These are phyloP conservation scores for Eriocheir sinensis DNA, from an alignment of 1,140 invertebrate genomes.

Conservation along the genomic window DNA sequence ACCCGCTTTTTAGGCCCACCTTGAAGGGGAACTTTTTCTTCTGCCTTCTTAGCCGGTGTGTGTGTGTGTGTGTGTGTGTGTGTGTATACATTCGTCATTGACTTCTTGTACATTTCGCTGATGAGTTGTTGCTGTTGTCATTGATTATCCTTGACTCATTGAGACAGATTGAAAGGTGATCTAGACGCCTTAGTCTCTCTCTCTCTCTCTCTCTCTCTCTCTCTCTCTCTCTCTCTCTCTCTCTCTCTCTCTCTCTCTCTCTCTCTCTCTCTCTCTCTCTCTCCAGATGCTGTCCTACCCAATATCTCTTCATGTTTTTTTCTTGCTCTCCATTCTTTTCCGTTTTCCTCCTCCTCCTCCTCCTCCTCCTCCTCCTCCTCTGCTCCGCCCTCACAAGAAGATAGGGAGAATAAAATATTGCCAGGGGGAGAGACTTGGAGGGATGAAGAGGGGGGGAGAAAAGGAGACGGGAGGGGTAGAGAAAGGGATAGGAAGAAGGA, in stretches of 20 bases:
- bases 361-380: too few relatives aligned
- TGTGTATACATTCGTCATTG: constrained; percentile 1
- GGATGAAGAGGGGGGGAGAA: constrained; percentile 17
- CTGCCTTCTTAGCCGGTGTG: not conserved
- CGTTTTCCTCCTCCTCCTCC: too few relatives aligned
- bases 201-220: constrained; percentile 11
- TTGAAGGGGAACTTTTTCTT: not conserved
- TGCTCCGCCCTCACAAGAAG: not conserved
- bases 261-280: too few relatives aligned
- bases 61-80: constrained; percentile 40
- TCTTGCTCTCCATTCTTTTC: too few relatives aligned
- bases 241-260: too few relatives aligned
- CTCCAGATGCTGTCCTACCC: not conserved
- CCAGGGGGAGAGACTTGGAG: too few relatives aligned
- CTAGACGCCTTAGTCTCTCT: not conserved
- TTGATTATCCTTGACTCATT: too few relatives aligned
- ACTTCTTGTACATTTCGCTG: not conserved
- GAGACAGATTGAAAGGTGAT: too few relatives aligned
- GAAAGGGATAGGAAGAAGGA: not conserved
- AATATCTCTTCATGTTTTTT: not conserved
- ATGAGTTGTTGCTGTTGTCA: not conserved
- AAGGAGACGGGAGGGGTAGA: not conserved
- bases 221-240: not conserved
- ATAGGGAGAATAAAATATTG: too few relatives aligned
- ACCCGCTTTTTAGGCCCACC: not conserved